Evolutionary conservation across 2,888 invertebrate species (phyloP).

Genomic region (Cylloceria caligata): DNA sequence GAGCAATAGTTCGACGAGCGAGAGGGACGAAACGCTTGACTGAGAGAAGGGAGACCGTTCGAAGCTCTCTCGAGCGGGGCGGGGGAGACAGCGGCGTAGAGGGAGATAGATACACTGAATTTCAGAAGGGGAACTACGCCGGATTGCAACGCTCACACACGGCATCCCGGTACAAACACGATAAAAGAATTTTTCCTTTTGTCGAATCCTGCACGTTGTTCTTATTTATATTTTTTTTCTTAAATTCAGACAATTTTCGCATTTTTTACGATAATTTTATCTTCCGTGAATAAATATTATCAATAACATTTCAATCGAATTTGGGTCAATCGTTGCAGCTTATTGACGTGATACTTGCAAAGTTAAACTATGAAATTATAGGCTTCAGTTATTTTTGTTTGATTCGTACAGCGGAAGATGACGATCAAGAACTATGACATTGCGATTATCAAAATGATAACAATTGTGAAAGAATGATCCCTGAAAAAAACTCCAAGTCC

Average conservation of each 20-base stretch:
- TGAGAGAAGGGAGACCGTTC: slow-evolving; percentile 38
- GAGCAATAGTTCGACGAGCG: slow-evolving; percentile 29
- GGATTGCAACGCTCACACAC: slow-evolving; percentile 71
- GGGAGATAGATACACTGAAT: slow-evolving; percentile 53
- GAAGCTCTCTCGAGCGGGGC: slow-evolving; percentile 42
- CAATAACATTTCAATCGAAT: no score
- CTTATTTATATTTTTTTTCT: not conserved
- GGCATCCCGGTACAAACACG: slow-evolving; percentile 62
- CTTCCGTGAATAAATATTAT: no score
- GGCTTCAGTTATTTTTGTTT: not conserved
- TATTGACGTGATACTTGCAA: not conserved
- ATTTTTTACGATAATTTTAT: not conserved
- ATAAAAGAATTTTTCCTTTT: slow-evolving; percentile 35
- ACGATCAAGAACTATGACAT: no score
- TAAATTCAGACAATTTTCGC: not conserved
- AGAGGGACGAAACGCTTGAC: slow-evolving; percentile 44
- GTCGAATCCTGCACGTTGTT: not conserved
- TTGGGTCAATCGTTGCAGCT: not conserved
- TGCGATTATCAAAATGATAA: no score
- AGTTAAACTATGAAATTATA: not conserved
- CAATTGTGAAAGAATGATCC: no score
- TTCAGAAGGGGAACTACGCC: slow-evolving; percentile 74
- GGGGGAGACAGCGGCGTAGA: slow-evolving; percentile 40
- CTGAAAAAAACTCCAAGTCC: no score
- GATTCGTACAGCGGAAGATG: not conserved